Conservation (phyloP, 2,797 vertebrate genomes). For the Limosa lapponica region DNA sequence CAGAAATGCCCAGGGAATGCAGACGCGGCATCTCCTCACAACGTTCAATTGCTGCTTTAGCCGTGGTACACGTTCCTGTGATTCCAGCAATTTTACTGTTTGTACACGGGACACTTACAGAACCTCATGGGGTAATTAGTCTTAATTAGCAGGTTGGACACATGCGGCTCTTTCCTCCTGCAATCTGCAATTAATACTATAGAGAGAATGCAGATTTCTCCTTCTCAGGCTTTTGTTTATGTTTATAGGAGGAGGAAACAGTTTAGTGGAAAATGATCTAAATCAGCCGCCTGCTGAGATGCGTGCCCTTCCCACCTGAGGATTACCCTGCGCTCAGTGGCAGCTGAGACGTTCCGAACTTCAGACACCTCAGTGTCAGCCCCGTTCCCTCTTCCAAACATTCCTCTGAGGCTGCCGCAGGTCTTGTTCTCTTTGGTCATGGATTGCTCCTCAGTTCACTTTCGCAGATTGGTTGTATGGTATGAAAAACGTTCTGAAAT, state of each 20-base stretch:
- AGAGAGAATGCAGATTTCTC: neutral
- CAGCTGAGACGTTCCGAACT: neutral
- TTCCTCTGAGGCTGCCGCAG: neutral
- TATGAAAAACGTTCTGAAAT: neutral
- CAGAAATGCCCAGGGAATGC: neutral
- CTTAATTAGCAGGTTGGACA: conserved; percentile 42
- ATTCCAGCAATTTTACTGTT: neutral
- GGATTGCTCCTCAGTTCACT: neutral
- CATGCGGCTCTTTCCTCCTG: conserved; percentile 17
- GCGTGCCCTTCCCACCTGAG: neutral
- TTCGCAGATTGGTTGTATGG: neutral
- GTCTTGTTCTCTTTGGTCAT: neutral
- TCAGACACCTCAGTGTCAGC: neutral
- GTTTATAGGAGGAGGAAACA: neutral
- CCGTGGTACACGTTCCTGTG: neutral
- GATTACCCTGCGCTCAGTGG: neutral
- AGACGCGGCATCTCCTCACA: neutral
- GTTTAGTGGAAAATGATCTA: neutral
- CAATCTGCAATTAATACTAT: conserved; percentile 8
- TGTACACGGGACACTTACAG: conserved; percentile 13
- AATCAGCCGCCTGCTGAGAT: conserved; percentile 40
- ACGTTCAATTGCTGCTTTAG: neutral
- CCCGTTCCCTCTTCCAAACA: neutral
- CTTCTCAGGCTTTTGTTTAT: neutral
- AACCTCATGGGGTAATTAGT: conserved; percentile 47